Evolutionary conservation across 2,797 vertebrate species (phyloP), one percentile per base, ranked within the genome.

Genomic region (Aulostomus chinensis): DNA sequence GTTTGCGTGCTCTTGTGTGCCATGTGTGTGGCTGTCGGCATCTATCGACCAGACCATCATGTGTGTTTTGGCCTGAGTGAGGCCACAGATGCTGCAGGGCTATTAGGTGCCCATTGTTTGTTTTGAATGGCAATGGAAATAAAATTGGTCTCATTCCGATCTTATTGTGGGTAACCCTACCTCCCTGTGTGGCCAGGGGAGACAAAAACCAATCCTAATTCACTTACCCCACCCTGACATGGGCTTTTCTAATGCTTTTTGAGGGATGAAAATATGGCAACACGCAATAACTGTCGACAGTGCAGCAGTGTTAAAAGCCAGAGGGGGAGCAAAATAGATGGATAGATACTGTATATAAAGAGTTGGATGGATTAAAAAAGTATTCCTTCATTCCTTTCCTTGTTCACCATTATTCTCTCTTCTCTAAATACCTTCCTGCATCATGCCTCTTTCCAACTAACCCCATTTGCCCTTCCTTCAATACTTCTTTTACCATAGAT

Each of bases 51-150:
- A 76, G 81, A 68, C 76, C 87, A 86, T 84, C 67, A 80, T 83
- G 83, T 70, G 70, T 85, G 84, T 85, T 87, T 85, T 78, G 85
- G 88, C 73, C 70, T 9, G 63, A 76, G 73, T 58, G 63, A 80
- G 84, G 85, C 86, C 86, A 83, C 90, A 91, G 90, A 92, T 91
- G 91, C 89, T 83, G 62, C 66, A 66, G 75, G 85, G 86, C 90
- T 90, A 92, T 93, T 93, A 93, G 88, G 77, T 85, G 86, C 86
- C 85, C 86, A 91, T 91, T 92, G 91, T 93, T 93, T 92, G 90
- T 93, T 92, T 92, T 92, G 90, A 90, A 92, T 90, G 89, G 89
- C 87, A 90, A 90, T 88, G 82, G 89, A 91, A 91, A 90, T 85
- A 86, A 90, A 92, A 86, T 92, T 92, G 90, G 89, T 86, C 89